These are phyloP conservation scores for Deilephila porcellus DNA, from an alignment of 2,888 invertebrate genomes.

Conservation along the genomic window DNA sequence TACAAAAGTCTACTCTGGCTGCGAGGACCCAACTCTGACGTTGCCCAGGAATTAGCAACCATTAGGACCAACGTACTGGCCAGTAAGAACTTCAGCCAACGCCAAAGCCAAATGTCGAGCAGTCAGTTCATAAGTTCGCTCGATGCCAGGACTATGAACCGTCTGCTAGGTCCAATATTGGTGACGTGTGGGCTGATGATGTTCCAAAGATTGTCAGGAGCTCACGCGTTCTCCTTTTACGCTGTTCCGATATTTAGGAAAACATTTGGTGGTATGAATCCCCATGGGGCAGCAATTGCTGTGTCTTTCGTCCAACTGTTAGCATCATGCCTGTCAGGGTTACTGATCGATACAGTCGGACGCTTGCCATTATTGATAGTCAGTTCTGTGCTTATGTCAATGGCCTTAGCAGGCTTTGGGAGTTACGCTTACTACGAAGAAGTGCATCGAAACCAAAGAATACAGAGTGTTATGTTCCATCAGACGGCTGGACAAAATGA, in stretches of 20 bases:
- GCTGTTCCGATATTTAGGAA: conserved; percentile 94
- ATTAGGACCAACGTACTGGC: conserved; percentile 88
- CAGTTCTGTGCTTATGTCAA: conserved; percentile 93
- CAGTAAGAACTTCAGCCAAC: conserved; percentile 79
- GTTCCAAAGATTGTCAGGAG: conserved; percentile 93
- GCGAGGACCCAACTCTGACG: conserved; percentile 91
- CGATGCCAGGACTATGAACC: conserved; percentile 76
- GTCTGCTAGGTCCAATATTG: conserved; percentile 88
- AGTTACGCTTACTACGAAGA: conserved; percentile 93
- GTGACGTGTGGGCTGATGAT: conserved; percentile 95
- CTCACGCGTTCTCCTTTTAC: conserved; percentile 93
- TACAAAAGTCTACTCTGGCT: conserved; percentile 90
- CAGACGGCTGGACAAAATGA: conserved; percentile 87
- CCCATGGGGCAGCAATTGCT: conserved; percentile 93
- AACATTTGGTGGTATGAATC: conserved; percentile 92
- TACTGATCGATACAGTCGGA: conserved; percentile 94
- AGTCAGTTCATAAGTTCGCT: conserved; percentile 74
- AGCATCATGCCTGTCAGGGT: conserved; percentile 92
- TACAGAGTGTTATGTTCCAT: conserved; percentile 80
- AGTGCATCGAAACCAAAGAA: conserved; percentile 84
- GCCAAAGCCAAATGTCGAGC: conserved; percentile 76
- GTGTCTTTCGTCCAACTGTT: conserved; percentile 93
- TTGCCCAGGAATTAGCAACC: conserved; percentile 89
- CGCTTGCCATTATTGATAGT: conserved; percentile 92
- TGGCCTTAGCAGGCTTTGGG: conserved; percentile 93